Conservation (phyloP, 2,797 vertebrate genomes). For the Falco cherrug region DNA sequence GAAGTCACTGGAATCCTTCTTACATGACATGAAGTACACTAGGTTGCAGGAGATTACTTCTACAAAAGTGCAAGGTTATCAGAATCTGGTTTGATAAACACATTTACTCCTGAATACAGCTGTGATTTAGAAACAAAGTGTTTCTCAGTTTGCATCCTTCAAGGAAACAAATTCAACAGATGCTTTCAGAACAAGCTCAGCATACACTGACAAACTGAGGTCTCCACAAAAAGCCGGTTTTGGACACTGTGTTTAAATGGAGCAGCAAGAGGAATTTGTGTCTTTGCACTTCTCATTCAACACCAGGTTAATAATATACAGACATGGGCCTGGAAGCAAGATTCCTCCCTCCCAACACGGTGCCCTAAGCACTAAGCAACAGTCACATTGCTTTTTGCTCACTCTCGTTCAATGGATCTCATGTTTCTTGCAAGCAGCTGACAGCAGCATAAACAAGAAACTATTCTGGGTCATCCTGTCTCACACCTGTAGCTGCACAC, state of each 20-base stretch:
- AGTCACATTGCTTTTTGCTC: not conserved
- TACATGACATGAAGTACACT: not conserved
- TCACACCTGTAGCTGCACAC: not conserved
- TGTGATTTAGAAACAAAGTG: not conserved
- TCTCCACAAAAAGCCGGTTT: not conserved
- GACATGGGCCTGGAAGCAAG: not conserved
- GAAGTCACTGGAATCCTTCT: not conserved
- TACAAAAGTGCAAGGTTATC: not conserved
- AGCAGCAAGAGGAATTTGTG: not conserved
- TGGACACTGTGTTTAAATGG: not conserved
- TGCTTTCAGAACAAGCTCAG: not conserved
- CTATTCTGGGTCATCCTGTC: not conserved
- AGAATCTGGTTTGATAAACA: not conserved
- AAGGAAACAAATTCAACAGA: not conserved
- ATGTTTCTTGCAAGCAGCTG: not conserved
- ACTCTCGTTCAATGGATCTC: not conserved
- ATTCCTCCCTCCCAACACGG: not conserved
- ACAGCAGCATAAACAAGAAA: not conserved
- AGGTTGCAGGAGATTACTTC: not conserved
- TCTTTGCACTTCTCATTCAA: not conserved
- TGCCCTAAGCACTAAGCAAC: not conserved
- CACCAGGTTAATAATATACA: slow-evolving; percentile 25
- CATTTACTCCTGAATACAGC: not conserved
- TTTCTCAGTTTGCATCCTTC: not conserved
- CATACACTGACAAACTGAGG: not conserved